Conservation (phyloP, 1,140 invertebrate genomes). For the Pachyrhynchus sulphureomaculatus region DNA sequence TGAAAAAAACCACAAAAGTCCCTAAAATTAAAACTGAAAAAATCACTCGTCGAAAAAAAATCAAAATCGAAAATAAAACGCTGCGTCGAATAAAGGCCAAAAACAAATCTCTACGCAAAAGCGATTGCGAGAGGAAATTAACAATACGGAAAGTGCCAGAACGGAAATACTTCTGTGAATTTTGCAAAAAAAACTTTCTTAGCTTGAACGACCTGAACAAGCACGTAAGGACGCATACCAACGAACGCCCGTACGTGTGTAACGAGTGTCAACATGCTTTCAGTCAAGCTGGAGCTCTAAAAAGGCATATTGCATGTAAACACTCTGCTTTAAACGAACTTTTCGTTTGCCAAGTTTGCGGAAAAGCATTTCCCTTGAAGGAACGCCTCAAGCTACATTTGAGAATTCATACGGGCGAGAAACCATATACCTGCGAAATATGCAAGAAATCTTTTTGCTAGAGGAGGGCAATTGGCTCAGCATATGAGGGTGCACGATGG, state of each 20-base stretch:
- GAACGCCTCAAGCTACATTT: constrained; percentile 76
- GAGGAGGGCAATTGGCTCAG: constrained; percentile 78
- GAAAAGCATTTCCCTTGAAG: constrained; percentile 73
- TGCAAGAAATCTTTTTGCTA: constrained; percentile 81
- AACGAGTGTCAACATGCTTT: constrained; percentile 72
- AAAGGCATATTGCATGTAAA: constrained; percentile 64
- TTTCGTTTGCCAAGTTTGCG: constrained; percentile 67
- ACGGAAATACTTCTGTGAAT: constrained; percentile 52
- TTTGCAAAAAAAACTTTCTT: constrained; percentile 56
- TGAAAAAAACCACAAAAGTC: too few relatives aligned
- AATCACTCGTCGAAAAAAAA: too few relatives aligned
- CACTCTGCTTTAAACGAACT: constrained; percentile 57
- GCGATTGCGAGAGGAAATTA: too few relatives aligned
- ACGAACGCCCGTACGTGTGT: constrained; percentile 66
- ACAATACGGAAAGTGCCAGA: constrained; percentile 40
- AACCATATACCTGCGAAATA: constrained; percentile 81
- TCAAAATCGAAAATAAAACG: too few relatives aligned
- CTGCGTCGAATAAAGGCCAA: not conserved
- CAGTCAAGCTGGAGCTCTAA: constrained; percentile 67
- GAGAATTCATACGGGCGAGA: constrained; percentile 80
- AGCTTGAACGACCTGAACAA: constrained; percentile 56
- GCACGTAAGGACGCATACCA: constrained; percentile 61
- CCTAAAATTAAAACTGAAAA: too few relatives aligned
- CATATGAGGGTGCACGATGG: constrained; percentile 87
- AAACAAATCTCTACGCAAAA: not conserved